Percentiles rank a stretch among this genome's conserved stretches.
These are phyloP conservation scores for Lordiphosa mommai DNA, from an alignment of 1,140 invertebrate species.

Conservation along the genomic window DNA sequence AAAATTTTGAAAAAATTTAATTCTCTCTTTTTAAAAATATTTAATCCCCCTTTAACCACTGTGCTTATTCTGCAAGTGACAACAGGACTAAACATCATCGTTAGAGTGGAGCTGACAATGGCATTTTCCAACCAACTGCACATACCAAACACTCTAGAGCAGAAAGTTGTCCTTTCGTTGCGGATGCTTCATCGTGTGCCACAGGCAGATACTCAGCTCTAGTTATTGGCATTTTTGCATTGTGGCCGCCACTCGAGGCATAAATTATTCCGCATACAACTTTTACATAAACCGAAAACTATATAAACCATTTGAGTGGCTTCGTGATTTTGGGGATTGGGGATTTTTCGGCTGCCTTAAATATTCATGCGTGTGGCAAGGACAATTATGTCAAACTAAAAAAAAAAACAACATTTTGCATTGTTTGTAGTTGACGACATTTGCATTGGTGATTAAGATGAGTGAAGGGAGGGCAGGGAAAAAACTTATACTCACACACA, in stretches of 20 bases:
- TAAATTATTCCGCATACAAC: conserved; percentile 64
- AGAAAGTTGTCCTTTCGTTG: conserved; percentile 10
- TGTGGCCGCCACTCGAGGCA: conserved; percentile 24
- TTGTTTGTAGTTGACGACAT: conserved; percentile 28
- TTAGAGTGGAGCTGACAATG: conserved; percentile 25
- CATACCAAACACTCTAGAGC: background rate
- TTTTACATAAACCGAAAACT: conserved; percentile 36
- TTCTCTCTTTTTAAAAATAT: no score
- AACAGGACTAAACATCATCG: conserved; percentile 34
- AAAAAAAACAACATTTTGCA: conserved; percentile 14
- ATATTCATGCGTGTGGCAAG: conserved; percentile 53
- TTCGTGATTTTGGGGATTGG: conserved; percentile 7
- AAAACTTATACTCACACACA: background rate
- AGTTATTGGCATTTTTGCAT: conserved; percentile 50
- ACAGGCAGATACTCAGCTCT: conserved; percentile 12
- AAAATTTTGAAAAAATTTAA: no score
- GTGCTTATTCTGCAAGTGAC: conserved; percentile 13
- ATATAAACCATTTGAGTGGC: background rate
- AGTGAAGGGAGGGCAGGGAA: background rate
- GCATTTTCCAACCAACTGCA: conserved; percentile 27
- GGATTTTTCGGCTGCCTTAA: conserved; percentile 21
- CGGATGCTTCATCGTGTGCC: conserved; percentile 5
- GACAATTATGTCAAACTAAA: conserved; percentile 27
- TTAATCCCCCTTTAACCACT: no score
- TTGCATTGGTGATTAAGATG: conserved; percentile 24